Evolutionary conservation across 2,797 vertebrate species (phyloP).

Genomic region (Eidolon dupreanum): DNA sequence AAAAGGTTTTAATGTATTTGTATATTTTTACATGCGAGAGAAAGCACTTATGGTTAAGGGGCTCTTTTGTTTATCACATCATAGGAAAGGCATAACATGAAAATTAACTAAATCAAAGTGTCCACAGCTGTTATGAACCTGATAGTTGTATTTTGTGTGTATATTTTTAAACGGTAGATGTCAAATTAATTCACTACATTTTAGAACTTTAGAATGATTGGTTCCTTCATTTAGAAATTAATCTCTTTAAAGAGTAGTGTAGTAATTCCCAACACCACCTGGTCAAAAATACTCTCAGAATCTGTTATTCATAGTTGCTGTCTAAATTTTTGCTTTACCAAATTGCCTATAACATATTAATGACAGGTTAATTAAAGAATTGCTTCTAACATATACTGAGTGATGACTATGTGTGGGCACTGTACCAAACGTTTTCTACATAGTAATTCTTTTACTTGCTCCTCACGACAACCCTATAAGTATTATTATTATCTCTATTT

Average conservation of each 20-base stretch:
- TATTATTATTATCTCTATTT: background rate
- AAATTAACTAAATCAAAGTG: background rate
- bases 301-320: background rate
- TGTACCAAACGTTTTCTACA: background rate
- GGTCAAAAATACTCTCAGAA: background rate
- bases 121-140: background rate
- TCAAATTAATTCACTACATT: background rate
- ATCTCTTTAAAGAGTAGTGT: background rate
- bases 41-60: background rate
- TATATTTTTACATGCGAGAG: background rate
- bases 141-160: background rate
- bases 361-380: background rate
- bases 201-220: background rate
- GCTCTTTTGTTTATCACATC: background rate
- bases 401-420: background rate
- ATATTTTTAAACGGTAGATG: background rate
- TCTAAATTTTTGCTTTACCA: background rate
- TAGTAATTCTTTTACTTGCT: background rate
- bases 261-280: background rate
- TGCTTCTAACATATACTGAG: background rate
- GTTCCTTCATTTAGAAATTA: background rate
- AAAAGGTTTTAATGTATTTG: background rate
- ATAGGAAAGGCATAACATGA: background rate
- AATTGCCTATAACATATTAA: background rate
- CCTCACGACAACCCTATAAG: background rate